Percentiles rank a stretch among this genome's conserved stretches.
phyloP scores from a whole-genome alignment of 2,113 vertebrate species.

The Atrichornis clamosus region DNA sequence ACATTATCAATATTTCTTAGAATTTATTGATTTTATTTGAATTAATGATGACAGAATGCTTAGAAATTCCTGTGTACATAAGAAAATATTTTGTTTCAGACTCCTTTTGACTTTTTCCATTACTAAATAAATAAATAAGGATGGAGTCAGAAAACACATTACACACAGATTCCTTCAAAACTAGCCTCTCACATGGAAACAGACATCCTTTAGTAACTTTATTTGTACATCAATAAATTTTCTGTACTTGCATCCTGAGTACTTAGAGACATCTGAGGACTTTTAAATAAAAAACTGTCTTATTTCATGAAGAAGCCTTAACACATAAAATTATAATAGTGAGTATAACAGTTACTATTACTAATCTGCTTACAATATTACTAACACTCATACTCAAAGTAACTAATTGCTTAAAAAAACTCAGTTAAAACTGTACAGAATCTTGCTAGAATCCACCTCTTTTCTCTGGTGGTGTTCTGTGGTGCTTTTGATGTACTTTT shows the following conservation, averaged over 20 bases:
- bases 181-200: neutral
- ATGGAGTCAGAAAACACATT: neutral
- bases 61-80: neutral
- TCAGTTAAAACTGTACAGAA: neutral
- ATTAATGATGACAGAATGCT: neutral
- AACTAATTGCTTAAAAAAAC: neutral
- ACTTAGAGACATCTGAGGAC: neutral
- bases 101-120: neutral
- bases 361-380: neutral
- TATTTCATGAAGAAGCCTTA: neutral
- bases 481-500: neutral
- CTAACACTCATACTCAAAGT: neutral
- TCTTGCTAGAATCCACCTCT: neutral
- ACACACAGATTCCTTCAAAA: neutral
- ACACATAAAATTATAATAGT: neutral
- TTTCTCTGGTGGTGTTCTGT: neutral
- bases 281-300: neutral
- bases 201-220: neutral
- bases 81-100: neutral
- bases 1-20: neutral
- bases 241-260: neutral
- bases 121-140: neutral
- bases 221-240: neutral
- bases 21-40: neutral
- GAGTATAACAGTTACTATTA: neutral